Evolutionary conservation across 2,797 vertebrate species (phyloP), one percentile per base, ranked within the genome.

Genomic region (Chelmon rostratus): DNA sequence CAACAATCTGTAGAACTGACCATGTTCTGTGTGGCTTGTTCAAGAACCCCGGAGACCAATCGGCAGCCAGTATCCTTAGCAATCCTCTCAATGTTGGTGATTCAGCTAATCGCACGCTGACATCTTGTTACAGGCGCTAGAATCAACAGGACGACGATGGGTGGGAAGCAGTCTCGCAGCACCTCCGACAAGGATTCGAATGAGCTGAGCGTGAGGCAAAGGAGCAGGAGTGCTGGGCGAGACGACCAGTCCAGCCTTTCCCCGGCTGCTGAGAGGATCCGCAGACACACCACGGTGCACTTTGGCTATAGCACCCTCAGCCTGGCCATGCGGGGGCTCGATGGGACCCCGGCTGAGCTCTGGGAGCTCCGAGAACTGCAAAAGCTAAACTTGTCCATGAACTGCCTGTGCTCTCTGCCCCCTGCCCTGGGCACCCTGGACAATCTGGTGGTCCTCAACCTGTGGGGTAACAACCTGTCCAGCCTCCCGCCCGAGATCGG

Each of bases 341-440:
- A 94, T 0, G 94, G 96, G 68, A 68, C 94, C 0, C 98, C 98
- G 0, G 89, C 93, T 3, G 97, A 97, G 78, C 88, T 98, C 58
- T 99, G 98, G 97, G 95, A 97, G 83, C 93, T 99, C 85, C 79
- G 93, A 0, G 97, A 98, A 79, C 93, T 99, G 56, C 96, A 98
- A 90, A 99, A 98, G 81, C 95, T 99, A 76, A 99, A 98, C 82
- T 89, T 99, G 80, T 98, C 98, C 21, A 95, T 95, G 83, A 99
- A 99, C 85, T 95, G 92, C 52, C 91, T 99, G 69, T 83, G 91
- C 61, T 66, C 75, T 5, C 91, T 99, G 59, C 96, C 97, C 4
- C 89, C 98, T 0, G 92, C 93, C 0, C 86, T 98, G 76, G 96
- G 95, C 0, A 94, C 91, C 44, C 92, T 99, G 75, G 95, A 96